A percentile compares a stretch with the other conserved stretches of the same genome.
phyloP scores from a whole-genome alignment of 1,140 invertebrate genomes.

The Anastrepha ludens region DNA sequence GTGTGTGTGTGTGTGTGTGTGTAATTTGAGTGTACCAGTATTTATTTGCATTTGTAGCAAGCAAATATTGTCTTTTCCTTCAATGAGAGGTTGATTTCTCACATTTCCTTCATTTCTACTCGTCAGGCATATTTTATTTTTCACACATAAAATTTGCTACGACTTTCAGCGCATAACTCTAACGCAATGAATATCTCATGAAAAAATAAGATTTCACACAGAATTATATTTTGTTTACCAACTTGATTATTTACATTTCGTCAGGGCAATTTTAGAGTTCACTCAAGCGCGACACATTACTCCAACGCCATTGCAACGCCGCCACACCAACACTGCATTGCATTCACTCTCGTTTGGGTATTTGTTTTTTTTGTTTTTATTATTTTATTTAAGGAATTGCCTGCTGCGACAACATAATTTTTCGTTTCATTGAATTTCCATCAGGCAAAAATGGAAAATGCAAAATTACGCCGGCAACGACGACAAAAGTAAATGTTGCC shows the following conservation, averaged over 20 bases:
- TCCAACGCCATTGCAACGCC: not conserved
- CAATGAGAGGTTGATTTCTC: not conserved
- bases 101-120: no score
- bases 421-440: constrained; percentile 46
- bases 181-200: not conserved
- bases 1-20: no score
- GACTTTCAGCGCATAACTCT: not conserved
- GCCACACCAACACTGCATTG: not conserved
- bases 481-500: constrained; percentile 38
- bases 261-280: constrained; percentile 46
- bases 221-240: not conserved
- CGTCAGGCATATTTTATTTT: not conserved
- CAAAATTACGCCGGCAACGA: not conserved
- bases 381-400: not conserved
- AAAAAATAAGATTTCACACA: not conserved
- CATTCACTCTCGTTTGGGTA: no score
- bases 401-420: constrained; percentile 45
- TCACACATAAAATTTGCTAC: not conserved
- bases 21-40: no score
- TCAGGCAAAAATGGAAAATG: constrained; percentile 9
- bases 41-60: no score
- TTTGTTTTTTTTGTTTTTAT: no score
- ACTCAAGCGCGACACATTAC: constrained; percentile 23
- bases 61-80: not conserved
- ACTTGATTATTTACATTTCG: constrained; percentile 37